phyloP scores from a whole-genome alignment of 2,888 invertebrate genomes.

The Alentia gelatinosa region DNA sequence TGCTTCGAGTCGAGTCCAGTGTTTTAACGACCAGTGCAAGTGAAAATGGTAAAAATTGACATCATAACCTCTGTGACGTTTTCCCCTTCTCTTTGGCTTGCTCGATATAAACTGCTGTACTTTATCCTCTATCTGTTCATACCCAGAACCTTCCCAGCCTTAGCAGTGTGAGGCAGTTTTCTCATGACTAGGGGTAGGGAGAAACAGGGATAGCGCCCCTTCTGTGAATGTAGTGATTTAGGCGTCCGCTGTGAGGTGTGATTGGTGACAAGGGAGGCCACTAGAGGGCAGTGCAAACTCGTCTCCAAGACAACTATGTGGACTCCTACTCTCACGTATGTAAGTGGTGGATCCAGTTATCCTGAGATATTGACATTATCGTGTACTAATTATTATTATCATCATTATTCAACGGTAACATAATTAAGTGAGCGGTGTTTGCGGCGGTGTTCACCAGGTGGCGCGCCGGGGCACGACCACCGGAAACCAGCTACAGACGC shows the following conservation, averaged over 20 bases:
- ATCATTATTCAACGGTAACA: not conserved
- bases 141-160: not conserved
- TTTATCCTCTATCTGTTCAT: not conserved
- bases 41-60: not conserved
- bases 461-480: not conserved
- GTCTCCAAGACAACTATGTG: not conserved
- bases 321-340: not conserved
- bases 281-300: not conserved
- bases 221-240: too few species aligned
- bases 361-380: slow-evolving; percentile 7
- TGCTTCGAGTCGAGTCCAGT: not conserved
- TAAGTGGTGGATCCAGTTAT: not conserved
- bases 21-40: not conserved
- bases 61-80: not conserved
- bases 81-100: not conserved
- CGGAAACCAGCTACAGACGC: not conserved
- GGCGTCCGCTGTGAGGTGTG: not conserved
- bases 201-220: not conserved
- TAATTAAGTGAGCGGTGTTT: not conserved
- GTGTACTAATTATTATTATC: slow-evolving; percentile 8
- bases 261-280: not conserved
- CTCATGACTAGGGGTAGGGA: not conserved
- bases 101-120: not conserved
- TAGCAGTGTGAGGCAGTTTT: not conserved
- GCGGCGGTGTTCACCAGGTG: not conserved